phyloP scores from a whole-genome alignment of 2,113 vertebrate species.

The Turnix velox region DNA sequence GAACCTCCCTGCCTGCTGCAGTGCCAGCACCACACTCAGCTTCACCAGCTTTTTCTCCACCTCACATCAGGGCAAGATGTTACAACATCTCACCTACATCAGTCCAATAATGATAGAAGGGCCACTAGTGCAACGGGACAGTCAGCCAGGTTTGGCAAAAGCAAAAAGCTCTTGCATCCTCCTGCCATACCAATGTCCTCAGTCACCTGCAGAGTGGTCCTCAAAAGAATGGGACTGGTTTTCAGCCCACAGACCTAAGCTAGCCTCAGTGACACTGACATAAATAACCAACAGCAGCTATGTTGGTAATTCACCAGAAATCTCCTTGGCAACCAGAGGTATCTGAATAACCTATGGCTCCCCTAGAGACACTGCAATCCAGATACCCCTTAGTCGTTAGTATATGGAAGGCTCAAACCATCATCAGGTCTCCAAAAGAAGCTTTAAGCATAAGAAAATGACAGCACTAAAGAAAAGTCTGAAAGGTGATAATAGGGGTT shows the following conservation, averaged over 20 bases:
- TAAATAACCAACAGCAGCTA: neutral
- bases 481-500: neutral
- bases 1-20: neutral
- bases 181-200: rapidly evolving
- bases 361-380: neutral
- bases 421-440: neutral
- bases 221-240: neutral
- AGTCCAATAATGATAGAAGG: rapidly evolving
- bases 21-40: neutral
- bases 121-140: rapidly evolving
- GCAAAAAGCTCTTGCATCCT: neutral
- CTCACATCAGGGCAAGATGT: neutral
- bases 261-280: neutral
- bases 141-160: neutral
- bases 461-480: neutral
- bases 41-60: neutral
- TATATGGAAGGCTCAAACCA: neutral
- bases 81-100: neutral
- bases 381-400: neutral
- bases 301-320: neutral
- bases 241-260: neutral
- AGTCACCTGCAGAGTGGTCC: neutral
- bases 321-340: neutral
- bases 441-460: neutral
- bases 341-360: neutral